Evolutionary conservation across 2,113 vertebrate species (phyloP).

Genomic region (Sterrhoptilus dennistouni): DNA sequence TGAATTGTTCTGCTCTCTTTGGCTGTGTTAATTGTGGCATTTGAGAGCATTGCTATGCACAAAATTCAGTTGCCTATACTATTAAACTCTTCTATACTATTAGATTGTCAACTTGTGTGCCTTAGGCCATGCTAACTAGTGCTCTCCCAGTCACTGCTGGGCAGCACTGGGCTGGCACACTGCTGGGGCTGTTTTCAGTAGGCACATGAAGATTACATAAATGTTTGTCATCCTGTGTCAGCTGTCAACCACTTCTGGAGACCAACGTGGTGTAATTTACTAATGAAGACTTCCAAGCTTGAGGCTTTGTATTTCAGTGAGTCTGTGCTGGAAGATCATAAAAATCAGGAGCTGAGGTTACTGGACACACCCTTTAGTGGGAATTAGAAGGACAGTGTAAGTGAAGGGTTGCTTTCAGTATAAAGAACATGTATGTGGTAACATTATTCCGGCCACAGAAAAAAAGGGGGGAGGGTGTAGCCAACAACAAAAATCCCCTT

Average conservation of each 20-base stretch:
- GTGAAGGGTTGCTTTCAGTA: background rate
- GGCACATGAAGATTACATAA: background rate
- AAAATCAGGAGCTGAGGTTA: background rate
- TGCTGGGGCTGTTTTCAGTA: background rate
- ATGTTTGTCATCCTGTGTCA: background rate
- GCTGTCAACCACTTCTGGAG: background rate
- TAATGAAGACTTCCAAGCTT: background rate
- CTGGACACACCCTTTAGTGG: background rate
- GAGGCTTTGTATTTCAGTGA: background rate
- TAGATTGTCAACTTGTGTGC: background rate
- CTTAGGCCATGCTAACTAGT: background rate
- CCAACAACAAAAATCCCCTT: background rate
- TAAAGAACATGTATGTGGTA: background rate
- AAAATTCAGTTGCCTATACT: background rate
- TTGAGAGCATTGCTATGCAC: background rate
- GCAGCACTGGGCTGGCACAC: background rate
- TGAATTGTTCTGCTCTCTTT: background rate
- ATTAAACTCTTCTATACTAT: background rate
- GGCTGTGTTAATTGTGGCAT: background rate
- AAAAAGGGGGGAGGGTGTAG: rapidly evolving
- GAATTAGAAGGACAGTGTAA: background rate
- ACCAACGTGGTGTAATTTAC: background rate
- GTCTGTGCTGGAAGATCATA: background rate
- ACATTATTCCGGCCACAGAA: background rate
- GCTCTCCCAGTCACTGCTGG: background rate